phyloP scores from a whole-genome alignment of 2,888 invertebrate genomes.

The Empis livida region DNA sequence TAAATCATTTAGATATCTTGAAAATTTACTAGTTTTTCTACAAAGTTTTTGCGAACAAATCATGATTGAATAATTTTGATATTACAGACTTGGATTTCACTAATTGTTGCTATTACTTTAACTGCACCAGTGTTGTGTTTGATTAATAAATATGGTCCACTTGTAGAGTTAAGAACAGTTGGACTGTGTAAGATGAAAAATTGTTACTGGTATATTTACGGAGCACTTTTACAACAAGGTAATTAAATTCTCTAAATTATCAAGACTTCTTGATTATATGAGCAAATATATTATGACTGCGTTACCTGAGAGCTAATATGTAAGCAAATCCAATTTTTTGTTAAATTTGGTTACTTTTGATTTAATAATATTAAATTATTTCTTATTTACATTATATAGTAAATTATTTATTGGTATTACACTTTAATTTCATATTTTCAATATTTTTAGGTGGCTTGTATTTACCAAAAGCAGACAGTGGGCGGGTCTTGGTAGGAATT shows the following conservation, averaged over 20 bases:
- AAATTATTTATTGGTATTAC: too few species aligned
- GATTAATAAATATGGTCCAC: constrained; percentile 58
- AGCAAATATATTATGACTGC: too few species aligned
- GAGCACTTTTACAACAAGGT: constrained; percentile 86
- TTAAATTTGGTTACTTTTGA: too few species aligned
- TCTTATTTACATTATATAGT: too few species aligned
- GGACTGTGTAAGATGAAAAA: constrained; percentile 38
- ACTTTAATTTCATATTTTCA: not conserved
- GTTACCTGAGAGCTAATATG: too few species aligned
- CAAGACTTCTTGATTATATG: not conserved
- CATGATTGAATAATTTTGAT: too few species aligned
- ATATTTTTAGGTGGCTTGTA: constrained; percentile 64
- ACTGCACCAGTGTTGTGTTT: constrained; percentile 67
- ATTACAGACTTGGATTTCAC: constrained; percentile 66
- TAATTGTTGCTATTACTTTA: constrained; percentile 56
- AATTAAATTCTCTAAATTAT: constrained; percentile 12
- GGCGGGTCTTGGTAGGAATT: constrained; percentile 69
- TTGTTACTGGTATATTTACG: constrained; percentile 61
- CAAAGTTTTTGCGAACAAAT: too few species aligned
- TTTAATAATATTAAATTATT: too few species aligned
- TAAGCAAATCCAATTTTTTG: too few species aligned
- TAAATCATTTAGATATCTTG: too few species aligned
- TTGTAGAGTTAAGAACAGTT: constrained; percentile 21
- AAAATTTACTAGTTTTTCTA: too few species aligned
- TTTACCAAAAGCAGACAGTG: constrained; percentile 73